A percentile compares a stretch with the other conserved stretches of the same genome.
Conservation (phyloP, 2,888 invertebrate species). For the Scaptomyza cyrtandrae region DNA sequence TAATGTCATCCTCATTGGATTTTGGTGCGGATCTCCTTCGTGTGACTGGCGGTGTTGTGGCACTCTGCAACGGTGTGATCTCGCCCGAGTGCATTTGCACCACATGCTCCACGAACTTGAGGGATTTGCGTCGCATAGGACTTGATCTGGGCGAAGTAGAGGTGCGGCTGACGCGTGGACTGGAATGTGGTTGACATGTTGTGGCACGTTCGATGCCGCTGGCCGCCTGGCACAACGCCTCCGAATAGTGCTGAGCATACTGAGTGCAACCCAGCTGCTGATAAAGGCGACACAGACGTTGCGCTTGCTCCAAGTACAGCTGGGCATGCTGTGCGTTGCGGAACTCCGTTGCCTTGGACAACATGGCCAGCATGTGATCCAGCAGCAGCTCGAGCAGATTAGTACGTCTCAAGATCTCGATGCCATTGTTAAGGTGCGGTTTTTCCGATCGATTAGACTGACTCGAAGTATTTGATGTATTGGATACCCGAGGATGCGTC, state of each 20-base stretch:
- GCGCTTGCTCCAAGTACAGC: constrained; percentile 89
- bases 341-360: constrained; percentile 87
- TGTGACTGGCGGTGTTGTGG: constrained; percentile 23
- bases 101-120: constrained; percentile 73
- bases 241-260: constrained; percentile 86
- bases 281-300: constrained; percentile 87
- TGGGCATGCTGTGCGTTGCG: constrained; percentile 87
- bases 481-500: constrained; percentile 11
- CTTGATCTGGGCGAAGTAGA: constrained; percentile 6
- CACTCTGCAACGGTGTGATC: constrained; percentile 32
- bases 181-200: constrained; percentile 66
- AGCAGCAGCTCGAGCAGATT: constrained; percentile 89
- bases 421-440: constrained; percentile 73
- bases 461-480: constrained; percentile 19
- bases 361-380: constrained; percentile 89
- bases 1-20: constrained; percentile 1
- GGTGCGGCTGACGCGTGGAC: constrained; percentile 22
- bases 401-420: constrained; percentile 87
- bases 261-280: constrained; percentile 86
- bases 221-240: constrained; percentile 84
- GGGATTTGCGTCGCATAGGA: constrained; percentile 56
- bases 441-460: background rate
- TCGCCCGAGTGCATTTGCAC: constrained; percentile 59
- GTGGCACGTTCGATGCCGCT: constrained; percentile 84
- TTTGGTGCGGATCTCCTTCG: background rate